Evolutionary conservation across 2,113 vertebrate genomes (phyloP), one percentile per base, ranked within the genome.

Genomic region (Rhinolophus ferrumequinum): DNA sequence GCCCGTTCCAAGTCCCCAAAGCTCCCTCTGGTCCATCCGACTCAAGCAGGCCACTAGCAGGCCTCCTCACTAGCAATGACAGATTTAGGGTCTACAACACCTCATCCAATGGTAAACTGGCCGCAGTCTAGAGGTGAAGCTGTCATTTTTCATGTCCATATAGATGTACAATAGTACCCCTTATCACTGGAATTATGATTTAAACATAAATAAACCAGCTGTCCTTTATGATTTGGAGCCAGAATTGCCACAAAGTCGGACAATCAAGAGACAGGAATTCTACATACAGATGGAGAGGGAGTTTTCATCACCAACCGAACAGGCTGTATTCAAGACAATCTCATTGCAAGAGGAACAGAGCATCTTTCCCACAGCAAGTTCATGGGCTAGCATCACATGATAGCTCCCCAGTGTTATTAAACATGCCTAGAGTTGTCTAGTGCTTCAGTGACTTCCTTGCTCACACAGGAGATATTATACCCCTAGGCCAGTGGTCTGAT

Each of bases 131-230:
- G 73, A 81, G 38, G 60, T 80, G 6, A 9, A 28, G 22, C 82
- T 92, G 86, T 92, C n/a, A 52, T 38, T 73, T 72, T 85, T 90
- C 38, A 83, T 19, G 33, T 69, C 38, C 11, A 41, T 75, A 30
- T 77, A 80, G 80, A 93, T 89, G 93, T 96, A 80, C 56, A 94
- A 38, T 69, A 77, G 35, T 91, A 56, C 87, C n/a, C 54, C 50
- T 41, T 56, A 21, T 24, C 35, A 35, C 41, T 81, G n/a, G 35
- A 97, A 81, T 82, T 88, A 87, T 66, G 62, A 93, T 77, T 95
- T 86, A 95, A 93, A 82, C 80, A 92, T 70, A 94, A 94, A 97
- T 77, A 94, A 96, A 62, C 83, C 80, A 97, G 75, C 87, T 95
- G 70, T 93, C 83, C 87, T 93, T 96, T 94, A 81, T 64, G 66